Conservation (phyloP, 2,797 vertebrate species). For the Nyctibius grandis region DNA sequence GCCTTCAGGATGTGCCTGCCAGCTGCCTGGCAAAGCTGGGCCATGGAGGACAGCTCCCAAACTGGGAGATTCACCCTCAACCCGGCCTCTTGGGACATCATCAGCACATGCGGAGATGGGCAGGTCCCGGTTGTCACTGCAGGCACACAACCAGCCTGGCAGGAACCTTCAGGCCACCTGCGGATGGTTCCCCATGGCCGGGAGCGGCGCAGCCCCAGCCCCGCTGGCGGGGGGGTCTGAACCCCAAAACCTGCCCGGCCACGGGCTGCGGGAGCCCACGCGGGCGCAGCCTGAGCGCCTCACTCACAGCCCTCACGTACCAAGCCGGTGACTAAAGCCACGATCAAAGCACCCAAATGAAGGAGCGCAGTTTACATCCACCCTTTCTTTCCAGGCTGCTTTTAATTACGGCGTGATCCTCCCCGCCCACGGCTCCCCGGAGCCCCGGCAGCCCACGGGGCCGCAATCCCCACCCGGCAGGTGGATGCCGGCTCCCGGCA, state of each 20-base stretch:
- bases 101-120: accelerated
- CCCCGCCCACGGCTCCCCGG: not conserved
- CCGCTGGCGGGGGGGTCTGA: accelerated
- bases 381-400: slow-evolving; percentile 30
- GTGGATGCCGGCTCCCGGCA: not conserved
- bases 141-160: not conserved
- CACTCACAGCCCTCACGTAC: slow-evolving; percentile 48
- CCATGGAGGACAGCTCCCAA: accelerated
- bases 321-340: not conserved
- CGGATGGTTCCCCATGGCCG: accelerated
- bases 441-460: not conserved
- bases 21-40: not conserved
- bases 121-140: not conserved
- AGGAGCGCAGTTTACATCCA: slow-evolving; percentile 29
- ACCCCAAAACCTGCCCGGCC: not conserved
- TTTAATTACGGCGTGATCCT: slow-evolving; percentile 4
- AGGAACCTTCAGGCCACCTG: not conserved
- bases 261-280: not conserved
- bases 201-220: not conserved
- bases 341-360: slow-evolving; percentile 54
- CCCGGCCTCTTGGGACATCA: not conserved
- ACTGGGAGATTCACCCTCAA: not conserved
- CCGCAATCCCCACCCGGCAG: not conserved
- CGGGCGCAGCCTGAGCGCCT: not conserved
- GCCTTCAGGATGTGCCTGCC: not conserved